Evolutionary conservation across 2,888 invertebrate species (phyloP), one percentile per base, ranked within the genome.

Genomic region (Ditula angustiorana): DNA sequence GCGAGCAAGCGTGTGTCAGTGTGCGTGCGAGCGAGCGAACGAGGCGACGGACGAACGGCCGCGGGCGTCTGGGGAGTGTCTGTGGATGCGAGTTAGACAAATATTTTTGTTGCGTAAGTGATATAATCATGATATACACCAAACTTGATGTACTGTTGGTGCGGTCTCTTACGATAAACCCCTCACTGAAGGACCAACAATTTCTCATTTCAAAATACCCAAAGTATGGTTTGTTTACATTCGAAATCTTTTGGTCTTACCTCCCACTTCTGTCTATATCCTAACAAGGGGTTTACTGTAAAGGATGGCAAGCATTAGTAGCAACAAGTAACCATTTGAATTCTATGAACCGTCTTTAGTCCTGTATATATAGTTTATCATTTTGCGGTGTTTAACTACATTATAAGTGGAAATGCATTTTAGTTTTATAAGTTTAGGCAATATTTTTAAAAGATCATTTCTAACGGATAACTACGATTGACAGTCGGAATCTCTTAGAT

Each of bases 351-450:
- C 82, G 83, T 85, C 86, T 84, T 89, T 89, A 90, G 90, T 87
- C 85, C 79, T 92, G 91, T 92, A 89, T 87, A 92, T 92, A 91
- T 86, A 81, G 71, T 78, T 83, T 87, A 90, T 91, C 76, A 86
- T 88, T 91, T 90, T 90, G 86, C 88, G 86, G 88, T 87, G 88
- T 91, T 90, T 86, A 86, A 88, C 80, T 83, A 85, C 85, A 84
- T 76, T 84, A 72, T 90, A 91, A 91, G 90, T 85, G 88, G 77
- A 90, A 90, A 89, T 87, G 92, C 92, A 91, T 92, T 92, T 92
- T 92, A 92, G 92, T 91, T 92, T 86, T 86, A 84, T 90, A 92
- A 90, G 90, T 90, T 89, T 92, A 92, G 92, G 90, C 86, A 90
- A 92, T 92, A 91, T 89, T 89, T 89, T 90, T 83, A 88, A 89